These are phyloP conservation scores for Brachynemurus nebulosus DNA, from an alignment of 2,888 invertebrate species.

Conservation along the genomic window DNA sequence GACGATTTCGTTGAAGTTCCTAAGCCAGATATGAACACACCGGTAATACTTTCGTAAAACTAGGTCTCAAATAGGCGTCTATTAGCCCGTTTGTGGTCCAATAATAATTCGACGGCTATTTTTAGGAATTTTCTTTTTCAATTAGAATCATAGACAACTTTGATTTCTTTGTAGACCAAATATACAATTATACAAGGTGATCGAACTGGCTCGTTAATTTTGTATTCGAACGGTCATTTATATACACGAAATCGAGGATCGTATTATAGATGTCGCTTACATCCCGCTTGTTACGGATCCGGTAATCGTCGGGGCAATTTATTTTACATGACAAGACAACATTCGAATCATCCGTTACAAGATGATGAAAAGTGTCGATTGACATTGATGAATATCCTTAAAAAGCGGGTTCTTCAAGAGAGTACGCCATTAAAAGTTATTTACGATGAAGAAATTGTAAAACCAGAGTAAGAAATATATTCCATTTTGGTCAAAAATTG, in stretches of 20 bases:
- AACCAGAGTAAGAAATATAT: conserved; percentile 7
- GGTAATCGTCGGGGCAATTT: conserved; percentile 5
- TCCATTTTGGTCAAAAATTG: neutral
- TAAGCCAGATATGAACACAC: conserved; percentile 6
- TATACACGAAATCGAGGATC: conserved; percentile 7
- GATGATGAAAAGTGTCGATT: conserved; percentile 8
- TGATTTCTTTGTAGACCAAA: conserved; percentile 2
- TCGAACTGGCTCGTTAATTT: conserved; percentile 6
- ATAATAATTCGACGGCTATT: neutral
- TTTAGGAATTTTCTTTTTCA: neutral
- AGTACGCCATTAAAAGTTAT: conserved; percentile 7
- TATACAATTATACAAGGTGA: conserved; percentile 8
- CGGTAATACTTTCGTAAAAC: conserved; percentile 3
- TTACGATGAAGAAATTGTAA: conserved; percentile 8
- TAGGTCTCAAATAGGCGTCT: neutral
- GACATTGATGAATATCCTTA: conserved; percentile 4
- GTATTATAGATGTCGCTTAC: conserved; percentile 6
- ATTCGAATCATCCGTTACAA: conserved; percentile 7
- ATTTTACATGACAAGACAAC: conserved; percentile 7
- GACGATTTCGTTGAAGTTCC: conserved; percentile 7
- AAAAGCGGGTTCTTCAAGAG: conserved; percentile 2
- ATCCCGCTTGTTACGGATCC: conserved; percentile 6
- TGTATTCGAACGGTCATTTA: conserved; percentile 9
- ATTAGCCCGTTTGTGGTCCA: neutral
- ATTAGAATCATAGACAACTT: neutral